A percentile compares a stretch with the other conserved stretches of the same genome.
These are phyloP conservation scores for Mycetomoellerius zeteki DNA, from an alignment of 1,140 invertebrate genomes.

Conservation along the genomic window DNA sequence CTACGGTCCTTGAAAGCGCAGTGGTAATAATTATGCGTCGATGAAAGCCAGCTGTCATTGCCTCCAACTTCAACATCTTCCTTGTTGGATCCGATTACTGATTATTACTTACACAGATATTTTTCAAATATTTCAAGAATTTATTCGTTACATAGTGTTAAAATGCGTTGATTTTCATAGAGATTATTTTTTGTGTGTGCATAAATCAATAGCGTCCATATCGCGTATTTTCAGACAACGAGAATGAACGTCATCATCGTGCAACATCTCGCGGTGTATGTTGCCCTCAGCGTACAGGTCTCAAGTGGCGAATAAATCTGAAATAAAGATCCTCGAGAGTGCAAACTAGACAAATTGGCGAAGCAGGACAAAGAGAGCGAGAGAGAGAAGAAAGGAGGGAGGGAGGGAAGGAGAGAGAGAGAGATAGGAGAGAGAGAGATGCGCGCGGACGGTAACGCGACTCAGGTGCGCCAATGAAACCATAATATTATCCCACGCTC, in stretches of 20 bases:
- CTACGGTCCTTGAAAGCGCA: slow-evolving; percentile 44
- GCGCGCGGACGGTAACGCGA: slow-evolving; percentile 62
- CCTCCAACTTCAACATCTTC: slow-evolving; percentile 4
- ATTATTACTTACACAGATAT: neutral
- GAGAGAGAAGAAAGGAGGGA: neutral
- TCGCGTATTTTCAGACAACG: neutral
- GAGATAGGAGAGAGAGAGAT: neutral
- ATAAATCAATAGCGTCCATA: slow-evolving; percentile 18
- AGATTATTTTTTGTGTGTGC: neutral
- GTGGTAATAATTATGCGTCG: slow-evolving; percentile 37
- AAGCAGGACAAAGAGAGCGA: slow-evolving; percentile 18
- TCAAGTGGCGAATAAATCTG: slow-evolving; percentile 59
- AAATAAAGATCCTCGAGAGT: slow-evolving; percentile 66
- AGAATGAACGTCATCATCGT: slow-evolving; percentile 14
- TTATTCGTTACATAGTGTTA: neutral
- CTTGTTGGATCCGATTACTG: neutral
- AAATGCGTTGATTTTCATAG: neutral
- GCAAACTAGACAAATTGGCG: slow-evolving; percentile 66
- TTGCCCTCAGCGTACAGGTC: neutral
- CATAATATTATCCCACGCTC: slow-evolving; percentile 79
- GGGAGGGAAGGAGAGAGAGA: neutral
- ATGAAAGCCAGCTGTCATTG: slow-evolving; percentile 33
- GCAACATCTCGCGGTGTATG: slow-evolving; percentile 34
- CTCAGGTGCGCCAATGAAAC: slow-evolving; percentile 76
- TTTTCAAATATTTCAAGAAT: neutral